Conservation (phyloP, 2,888 invertebrate species). For the Campoplex capitator region DNA sequence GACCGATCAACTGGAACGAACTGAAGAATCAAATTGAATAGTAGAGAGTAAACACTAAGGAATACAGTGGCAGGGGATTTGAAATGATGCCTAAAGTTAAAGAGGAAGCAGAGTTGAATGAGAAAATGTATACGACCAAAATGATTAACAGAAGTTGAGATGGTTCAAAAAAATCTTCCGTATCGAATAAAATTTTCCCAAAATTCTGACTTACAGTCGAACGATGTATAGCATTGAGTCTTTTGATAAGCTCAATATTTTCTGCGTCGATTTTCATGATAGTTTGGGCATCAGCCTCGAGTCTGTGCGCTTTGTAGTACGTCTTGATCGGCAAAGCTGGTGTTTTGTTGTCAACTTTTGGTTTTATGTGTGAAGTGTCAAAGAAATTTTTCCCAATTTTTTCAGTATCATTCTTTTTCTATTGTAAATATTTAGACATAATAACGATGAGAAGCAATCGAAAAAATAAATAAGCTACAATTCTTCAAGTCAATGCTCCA, state of each 20-base stretch:
- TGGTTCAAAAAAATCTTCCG: too few species aligned
- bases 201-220: slow-evolving; percentile 85
- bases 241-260: slow-evolving; percentile 87
- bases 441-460: neutral
- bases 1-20: too few species aligned
- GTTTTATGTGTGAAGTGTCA: slow-evolving; percentile 61
- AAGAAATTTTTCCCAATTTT: slow-evolving; percentile 26
- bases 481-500: neutral
- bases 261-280: slow-evolving; percentile 85
- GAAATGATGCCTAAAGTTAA: too few species aligned
- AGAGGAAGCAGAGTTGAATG: too few species aligned
- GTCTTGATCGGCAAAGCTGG: slow-evolving; percentile 86
- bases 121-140: too few species aligned
- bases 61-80: too few species aligned
- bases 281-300: slow-evolving; percentile 82
- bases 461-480: neutral
- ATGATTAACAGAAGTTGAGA: too few species aligned
- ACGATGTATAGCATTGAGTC: slow-evolving; percentile 87
- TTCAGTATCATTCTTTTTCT: slow-evolving; percentile 9
- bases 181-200: too few species aligned
- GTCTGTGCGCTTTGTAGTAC: slow-evolving; percentile 85
- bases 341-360: slow-evolving; percentile 85
- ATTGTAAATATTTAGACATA: neutral
- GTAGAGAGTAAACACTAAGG: too few species aligned
- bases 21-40: too few species aligned